Conservation (phyloP, 2,888 invertebrate species). For the Diadromus collaris region DNA sequence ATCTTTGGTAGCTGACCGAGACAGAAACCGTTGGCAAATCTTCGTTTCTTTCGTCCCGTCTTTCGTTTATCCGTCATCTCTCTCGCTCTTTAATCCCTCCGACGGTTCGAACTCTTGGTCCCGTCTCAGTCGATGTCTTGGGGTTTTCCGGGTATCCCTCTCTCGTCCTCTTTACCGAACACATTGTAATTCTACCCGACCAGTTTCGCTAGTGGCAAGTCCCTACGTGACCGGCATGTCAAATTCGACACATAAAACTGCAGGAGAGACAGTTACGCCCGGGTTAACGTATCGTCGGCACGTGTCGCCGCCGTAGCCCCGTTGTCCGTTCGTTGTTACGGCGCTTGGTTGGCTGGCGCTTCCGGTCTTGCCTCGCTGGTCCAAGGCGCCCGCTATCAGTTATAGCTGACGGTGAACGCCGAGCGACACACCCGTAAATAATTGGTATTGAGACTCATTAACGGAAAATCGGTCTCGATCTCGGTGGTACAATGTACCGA, state of each 20-base stretch:
- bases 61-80: conserved; percentile 36
- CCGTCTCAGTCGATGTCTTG: conserved; percentile 50
- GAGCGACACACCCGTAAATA: conserved; percentile 70
- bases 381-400: conserved; percentile 36
- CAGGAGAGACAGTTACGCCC: conserved; percentile 76
- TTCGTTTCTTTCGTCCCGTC: conserved; percentile 36
- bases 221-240: conserved; percentile 78
- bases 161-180: conserved; percentile 64
- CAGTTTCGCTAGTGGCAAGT: conserved; percentile 78
- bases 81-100: conserved; percentile 47
- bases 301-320: conserved; percentile 73
- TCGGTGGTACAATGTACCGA: conserved; percentile 5
- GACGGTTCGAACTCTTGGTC: conserved; percentile 35
- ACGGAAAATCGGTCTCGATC: conserved; percentile 56
- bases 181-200: conserved; percentile 79
- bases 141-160: conserved; percentile 47
- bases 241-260: conserved; percentile 79
- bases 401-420: conserved; percentile 53
- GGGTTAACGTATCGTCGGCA: conserved; percentile 78
- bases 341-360: conserved; percentile 50
- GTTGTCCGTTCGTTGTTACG: conserved; percentile 57
- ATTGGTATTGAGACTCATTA: conserved; percentile 73
- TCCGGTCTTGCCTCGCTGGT: conserved; percentile 49
- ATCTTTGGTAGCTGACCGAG: conserved; percentile 48
- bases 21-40: conserved; percentile 48